Conservation (phyloP, 2,113 vertebrate genomes). For the Ctenodactylus gundi region DNA sequence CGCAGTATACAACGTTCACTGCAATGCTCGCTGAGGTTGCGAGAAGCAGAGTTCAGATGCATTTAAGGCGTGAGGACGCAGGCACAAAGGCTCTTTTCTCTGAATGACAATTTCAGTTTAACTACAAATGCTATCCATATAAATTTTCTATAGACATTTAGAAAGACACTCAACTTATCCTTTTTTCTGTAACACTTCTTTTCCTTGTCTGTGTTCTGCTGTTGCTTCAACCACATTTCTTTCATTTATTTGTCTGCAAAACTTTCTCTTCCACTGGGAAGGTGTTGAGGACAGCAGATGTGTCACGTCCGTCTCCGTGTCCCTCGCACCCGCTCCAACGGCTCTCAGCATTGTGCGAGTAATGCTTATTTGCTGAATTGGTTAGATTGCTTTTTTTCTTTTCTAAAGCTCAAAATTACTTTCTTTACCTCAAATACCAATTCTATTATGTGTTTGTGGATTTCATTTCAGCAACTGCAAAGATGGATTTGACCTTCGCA, state of each 20-base stretch:
- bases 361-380: background rate
- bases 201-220: background rate
- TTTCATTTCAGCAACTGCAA: background rate
- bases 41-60: background rate
- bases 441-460: background rate
- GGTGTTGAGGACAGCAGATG: background rate
- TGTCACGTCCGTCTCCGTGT: background rate
- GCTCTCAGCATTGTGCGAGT: background rate
- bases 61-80: background rate
- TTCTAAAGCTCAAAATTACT: background rate
- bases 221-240: background rate
- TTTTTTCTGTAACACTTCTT: background rate
- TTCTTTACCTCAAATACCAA: background rate
- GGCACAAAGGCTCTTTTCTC: background rate
- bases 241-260: background rate
- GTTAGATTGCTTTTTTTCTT: background rate
- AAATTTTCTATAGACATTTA: background rate
- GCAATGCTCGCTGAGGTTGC: background rate
- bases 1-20: background rate
- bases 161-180: background rate
- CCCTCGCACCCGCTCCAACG: background rate
- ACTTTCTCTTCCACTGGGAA: background rate
- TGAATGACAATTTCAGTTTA: conserved; percentile 25
- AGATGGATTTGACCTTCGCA: background rate
- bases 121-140: conserved; percentile 31